phyloP scores from a whole-genome alignment of 2,113 vertebrate genomes.

The Smithornis capensis region DNA sequence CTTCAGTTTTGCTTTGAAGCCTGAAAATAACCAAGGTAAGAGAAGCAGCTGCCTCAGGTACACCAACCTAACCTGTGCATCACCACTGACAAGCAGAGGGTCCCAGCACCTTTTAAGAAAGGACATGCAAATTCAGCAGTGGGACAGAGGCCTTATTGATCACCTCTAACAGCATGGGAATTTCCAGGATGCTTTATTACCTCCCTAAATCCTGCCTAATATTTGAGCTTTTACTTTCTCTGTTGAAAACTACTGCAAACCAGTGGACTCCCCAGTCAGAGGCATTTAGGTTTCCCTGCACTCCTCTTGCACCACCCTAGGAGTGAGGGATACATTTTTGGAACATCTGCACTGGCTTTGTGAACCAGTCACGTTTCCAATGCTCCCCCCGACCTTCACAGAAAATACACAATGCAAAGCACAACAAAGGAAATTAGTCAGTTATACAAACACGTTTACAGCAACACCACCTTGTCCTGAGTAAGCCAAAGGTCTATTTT shows the following conservation, averaged over 20 bases:
- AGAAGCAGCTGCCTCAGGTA: not conserved
- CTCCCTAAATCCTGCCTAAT: not conserved
- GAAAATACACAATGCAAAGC: not conserved
- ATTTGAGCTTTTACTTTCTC: not conserved
- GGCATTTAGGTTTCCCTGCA: not conserved
- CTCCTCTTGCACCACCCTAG: not conserved
- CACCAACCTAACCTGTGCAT: not conserved
- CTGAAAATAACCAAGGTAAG: not conserved
- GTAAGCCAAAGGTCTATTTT: not conserved
- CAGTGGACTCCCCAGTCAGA: not conserved
- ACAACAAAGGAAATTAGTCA: not conserved
- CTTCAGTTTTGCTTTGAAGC: not conserved
- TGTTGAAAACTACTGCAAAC: not conserved
- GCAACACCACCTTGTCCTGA: not conserved
- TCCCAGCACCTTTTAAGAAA: not conserved
- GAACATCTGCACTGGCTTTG: not conserved
- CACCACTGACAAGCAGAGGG: not conserved
- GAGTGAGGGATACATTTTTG: not conserved
- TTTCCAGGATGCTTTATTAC: not conserved
- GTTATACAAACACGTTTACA: not conserved
- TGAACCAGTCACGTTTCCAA: accelerated
- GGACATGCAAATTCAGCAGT: not conserved
- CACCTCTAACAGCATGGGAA: not conserved
- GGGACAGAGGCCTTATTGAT: not conserved
- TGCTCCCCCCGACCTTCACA: not conserved